phyloP scores from a whole-genome alignment of 2,888 invertebrate species.

The Biston stratarius region DNA sequence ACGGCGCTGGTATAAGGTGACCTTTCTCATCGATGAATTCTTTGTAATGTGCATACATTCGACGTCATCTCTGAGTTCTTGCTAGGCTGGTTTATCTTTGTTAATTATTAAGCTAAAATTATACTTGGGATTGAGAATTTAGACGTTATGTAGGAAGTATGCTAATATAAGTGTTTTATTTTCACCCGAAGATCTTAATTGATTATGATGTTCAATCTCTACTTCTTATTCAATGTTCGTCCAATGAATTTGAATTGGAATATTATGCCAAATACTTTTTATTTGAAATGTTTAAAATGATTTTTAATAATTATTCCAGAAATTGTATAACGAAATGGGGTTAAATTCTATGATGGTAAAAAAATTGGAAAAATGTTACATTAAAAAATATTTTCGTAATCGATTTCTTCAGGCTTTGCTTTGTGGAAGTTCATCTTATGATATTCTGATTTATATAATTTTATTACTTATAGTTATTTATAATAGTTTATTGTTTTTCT shows the following conservation, averaged over 20 bases:
- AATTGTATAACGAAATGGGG: too few species aligned
- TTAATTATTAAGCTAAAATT: constrained; percentile 36
- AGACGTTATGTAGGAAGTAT: constrained; percentile 36
- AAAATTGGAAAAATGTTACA: too few species aligned
- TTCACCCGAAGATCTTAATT: constrained; percentile 32
- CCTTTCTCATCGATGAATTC: constrained; percentile 43
- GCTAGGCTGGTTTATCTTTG: constrained; percentile 31
- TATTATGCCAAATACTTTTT: constrained; percentile 28
- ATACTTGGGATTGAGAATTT: constrained; percentile 28
- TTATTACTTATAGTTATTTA: too few species aligned
- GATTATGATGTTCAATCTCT: constrained; percentile 31
- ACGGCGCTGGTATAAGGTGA: constrained; percentile 49
- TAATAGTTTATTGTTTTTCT: too few species aligned
- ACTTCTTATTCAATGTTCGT: constrained; percentile 19
- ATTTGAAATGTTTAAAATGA: background rate
- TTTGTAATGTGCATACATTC: constrained; percentile 12
- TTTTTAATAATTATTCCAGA: background rate
- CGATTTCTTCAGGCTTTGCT: too few species aligned
- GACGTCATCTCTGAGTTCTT: constrained; percentile 13
- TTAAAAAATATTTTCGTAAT: too few species aligned
- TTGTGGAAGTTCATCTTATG: too few species aligned
- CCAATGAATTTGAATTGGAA: constrained; percentile 32
- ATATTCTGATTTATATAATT: too few species aligned
- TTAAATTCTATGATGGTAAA: too few species aligned
- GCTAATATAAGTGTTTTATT: constrained; percentile 35